Evolutionary conservation across 2,113 vertebrate species (phyloP), one percentile per base, ranked within the genome.

Genomic region (Callaeas wilsoni): DNA sequence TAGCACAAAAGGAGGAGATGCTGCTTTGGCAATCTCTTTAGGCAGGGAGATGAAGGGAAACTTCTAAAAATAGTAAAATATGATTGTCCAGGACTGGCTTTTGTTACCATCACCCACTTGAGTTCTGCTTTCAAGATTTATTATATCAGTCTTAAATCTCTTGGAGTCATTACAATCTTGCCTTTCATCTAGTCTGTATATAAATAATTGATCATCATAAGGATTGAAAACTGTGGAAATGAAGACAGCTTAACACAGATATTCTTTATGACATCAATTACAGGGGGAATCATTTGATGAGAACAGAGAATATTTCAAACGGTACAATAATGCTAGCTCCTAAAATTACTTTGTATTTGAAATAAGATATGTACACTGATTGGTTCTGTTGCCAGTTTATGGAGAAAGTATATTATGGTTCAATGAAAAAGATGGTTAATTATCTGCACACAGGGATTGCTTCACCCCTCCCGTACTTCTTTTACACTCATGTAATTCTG

Each of bases 261-360:
- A 97, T 97, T 98, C 97, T 98, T 98, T 98, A 98, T 97, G 97
- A 97, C 96, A 98, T 98, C 98, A 98, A 98, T 98, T 98, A 98
- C 91, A 96, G 96, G 64, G 91, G 96, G 95, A 97, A 97, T 98
- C 96, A 98, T 97, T 98, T 97, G 97, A 98, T 98, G 97, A 97
- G 97, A 97, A 96, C 95, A 97, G 97, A 96, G 97, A 96, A 96
- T 97, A 98, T 98, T 98, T 98, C 97, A 98, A 98, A 96, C 22
- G n/a, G 75, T 95, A 96, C 92, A 98, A 97, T 97, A 98, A 97
- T 94, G 96, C 96, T 94, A 91, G 94, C 94, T 90, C 86, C 97
- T 97, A 96, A 97, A 97, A 98, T 97, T 96, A 96, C 97, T 98
- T 96, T 94, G 94, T 96, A 92, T 97, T 98, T 97, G 91, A 97